Evolutionary conservation across 2,888 invertebrate genomes (phyloP).

Genomic region (Agrotis clavis): DNA sequence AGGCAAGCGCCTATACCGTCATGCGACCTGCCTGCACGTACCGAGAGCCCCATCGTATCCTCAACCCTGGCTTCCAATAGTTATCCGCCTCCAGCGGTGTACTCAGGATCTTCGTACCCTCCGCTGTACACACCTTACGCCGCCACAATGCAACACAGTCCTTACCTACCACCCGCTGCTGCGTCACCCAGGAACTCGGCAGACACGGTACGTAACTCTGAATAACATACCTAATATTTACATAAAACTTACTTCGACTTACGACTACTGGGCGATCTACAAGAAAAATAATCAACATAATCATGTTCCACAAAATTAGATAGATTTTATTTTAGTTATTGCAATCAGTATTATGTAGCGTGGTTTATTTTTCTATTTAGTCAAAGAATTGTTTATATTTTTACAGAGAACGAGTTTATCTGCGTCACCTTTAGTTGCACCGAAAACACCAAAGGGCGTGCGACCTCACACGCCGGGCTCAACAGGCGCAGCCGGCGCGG

Average conservation of each 20-base stretch:
- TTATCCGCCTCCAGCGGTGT: constrained; percentile 93
- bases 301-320: not conserved
- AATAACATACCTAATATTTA: not conserved
- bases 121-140: constrained; percentile 96
- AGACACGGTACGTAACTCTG: constrained; percentile 83
- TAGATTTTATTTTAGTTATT: not conserved
- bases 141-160: constrained; percentile 93
- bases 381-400: not conserved
- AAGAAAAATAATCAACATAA: too few relatives aligned
- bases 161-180: constrained; percentile 93
- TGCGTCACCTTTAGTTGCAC: constrained; percentile 89
- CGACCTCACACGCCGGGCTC: constrained; percentile 88
- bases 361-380: not conserved
- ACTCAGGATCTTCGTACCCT: constrained; percentile 91
- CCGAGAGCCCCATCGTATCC: constrained; percentile 86
- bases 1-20: constrained; percentile 82
- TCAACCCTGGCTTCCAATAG: constrained; percentile 93
- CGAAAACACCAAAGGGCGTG: constrained; percentile 88
- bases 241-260: too few relatives aligned
- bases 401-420: constrained; percentile 85
- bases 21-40: constrained; percentile 88
- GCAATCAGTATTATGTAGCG: not conserved
- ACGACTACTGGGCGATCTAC: too few relatives aligned
- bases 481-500: constrained; percentile 82
- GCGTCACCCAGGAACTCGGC: constrained; percentile 92